Base-by-base conservation (phyloP, 2,113 vertebrate genomes). In the Poecile atricapillus region DNA sequence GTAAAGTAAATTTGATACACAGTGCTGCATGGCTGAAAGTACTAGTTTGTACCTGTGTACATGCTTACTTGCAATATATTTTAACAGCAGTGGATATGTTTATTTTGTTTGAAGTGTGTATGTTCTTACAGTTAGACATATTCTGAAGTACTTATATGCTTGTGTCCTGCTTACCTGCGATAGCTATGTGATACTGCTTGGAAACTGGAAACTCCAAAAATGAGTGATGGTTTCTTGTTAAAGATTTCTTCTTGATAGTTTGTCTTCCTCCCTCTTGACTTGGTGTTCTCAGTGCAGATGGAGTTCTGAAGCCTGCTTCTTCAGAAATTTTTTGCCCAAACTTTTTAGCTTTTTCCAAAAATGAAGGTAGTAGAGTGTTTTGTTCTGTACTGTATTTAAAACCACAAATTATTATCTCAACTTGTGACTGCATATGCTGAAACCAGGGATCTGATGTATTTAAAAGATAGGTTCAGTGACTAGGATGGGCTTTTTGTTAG, bases 1-100 rank as follows among this genome's bases (percentile, higher is more conserved):
- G 99, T 99, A 97, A 95, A 41, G 69, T 49, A 31, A 62, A 77
- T 41, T 86, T 59, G 30, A 43, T 56, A 30, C 20, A 10, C 31
- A 15, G 7, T 84, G 39, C 69, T 69, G 16, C 8, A 2, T 76
- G 22, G 24, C 39, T 90, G 9, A 65, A 76, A 3, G 2, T 67
- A 2, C 28, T 77, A 10, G 37, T 63, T 87, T 44, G 24, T 68
- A 44, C 14, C 35, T 77, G 9, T 63, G 55, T 79, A n/a, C 44
- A 6, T 87, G 28, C 53, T 71, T 77, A 28, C 39, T 81, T 93
- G 28, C 25, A 76, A 8, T 46, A 27, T 49, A 7, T 30, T 58
- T 21, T 74, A 76, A 43, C 21, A 35, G 39, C 89, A 81, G 7
- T 44, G 24, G 15, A 1, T 71, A 7, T 46, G 10, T 63, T 87